These are phyloP conservation scores for Silvanus unidentatus DNA, from an alignment of 2,888 invertebrate genomes.

Conservation along the genomic window DNA sequence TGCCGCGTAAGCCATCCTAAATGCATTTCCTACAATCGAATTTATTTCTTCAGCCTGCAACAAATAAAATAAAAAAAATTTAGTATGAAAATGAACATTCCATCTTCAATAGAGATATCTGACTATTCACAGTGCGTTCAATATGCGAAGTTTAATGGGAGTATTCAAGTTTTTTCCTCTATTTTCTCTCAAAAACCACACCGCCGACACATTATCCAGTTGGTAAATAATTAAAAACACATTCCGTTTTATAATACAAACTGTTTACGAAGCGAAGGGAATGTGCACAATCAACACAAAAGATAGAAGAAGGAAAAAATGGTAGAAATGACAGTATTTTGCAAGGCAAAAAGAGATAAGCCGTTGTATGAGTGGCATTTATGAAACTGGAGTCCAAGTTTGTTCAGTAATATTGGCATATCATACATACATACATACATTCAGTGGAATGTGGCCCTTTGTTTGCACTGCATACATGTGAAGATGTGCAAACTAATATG, in stretches of 20 bases:
- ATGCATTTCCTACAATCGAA: conserved; percentile 82
- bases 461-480: not conserved
- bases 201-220: no score
- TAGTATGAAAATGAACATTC: not conserved
- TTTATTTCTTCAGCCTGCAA: conserved; percentile 81
- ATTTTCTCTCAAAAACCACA: not conserved
- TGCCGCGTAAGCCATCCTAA: conserved; percentile 86
- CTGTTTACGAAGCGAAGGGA: no score
- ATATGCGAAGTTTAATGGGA: no score
- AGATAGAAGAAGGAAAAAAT: no score
- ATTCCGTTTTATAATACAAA: no score
- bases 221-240: no score
- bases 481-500: conserved; percentile 1
- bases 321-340: no score
- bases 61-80: conserved; percentile 17
- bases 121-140: not conserved
- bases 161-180: not conserved
- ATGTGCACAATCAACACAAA: no score
- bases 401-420: not conserved
- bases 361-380: no score
- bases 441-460: not conserved
- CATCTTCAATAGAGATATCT: not conserved
- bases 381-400: no score
- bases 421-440: not conserved
- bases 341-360: no score